These are phyloP conservation scores for Tolypeutes matacus DNA, from an alignment of 2,797 vertebrate species.

Conservation along the genomic window DNA sequence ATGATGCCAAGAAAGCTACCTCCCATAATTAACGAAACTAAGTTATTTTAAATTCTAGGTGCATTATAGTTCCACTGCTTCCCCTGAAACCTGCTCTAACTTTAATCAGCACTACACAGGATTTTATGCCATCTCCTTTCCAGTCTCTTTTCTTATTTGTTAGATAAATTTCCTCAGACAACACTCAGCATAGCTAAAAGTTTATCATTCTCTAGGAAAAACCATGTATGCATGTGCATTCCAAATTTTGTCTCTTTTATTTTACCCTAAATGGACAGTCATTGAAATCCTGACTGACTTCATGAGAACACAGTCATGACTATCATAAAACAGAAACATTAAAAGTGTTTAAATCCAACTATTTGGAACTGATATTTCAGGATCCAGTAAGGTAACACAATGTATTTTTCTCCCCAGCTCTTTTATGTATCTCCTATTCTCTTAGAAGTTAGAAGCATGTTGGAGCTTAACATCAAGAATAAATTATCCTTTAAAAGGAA, in stretches of 20 bases:
- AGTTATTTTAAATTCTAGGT: slow-evolving; percentile 56
- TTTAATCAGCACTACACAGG: slow-evolving; percentile 59
- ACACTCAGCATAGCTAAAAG: slow-evolving; percentile 51
- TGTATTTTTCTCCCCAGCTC: not conserved
- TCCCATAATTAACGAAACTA: slow-evolving; percentile 50
- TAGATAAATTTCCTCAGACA: slow-evolving; percentile 72
- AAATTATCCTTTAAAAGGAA: slow-evolving; percentile 62
- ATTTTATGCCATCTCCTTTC: slow-evolving; percentile 13
- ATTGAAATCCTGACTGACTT: slow-evolving; percentile 65
- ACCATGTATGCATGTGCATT: slow-evolving; percentile 54
- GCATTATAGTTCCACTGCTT: not conserved
- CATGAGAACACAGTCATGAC: not conserved
- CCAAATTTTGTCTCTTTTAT: slow-evolving; percentile 51
- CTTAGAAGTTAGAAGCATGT: slow-evolving; percentile 65
- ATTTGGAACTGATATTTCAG: slow-evolving; percentile 35
- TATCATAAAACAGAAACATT: slow-evolving; percentile 33
- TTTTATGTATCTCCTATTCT: not conserved
- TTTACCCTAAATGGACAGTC: not conserved
- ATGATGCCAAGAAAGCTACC: not conserved
- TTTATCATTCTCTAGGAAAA: slow-evolving; percentile 62
- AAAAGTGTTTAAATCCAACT: slow-evolving; percentile 47
- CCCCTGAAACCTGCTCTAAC: slow-evolving; percentile 32
- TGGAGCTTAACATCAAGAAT: slow-evolving; percentile 62
- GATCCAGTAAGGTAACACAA: not conserved
- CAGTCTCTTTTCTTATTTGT: slow-evolving; percentile 57